Conservation (phyloP, 2,113 vertebrate genomes). For the Marmota monax region DNA sequence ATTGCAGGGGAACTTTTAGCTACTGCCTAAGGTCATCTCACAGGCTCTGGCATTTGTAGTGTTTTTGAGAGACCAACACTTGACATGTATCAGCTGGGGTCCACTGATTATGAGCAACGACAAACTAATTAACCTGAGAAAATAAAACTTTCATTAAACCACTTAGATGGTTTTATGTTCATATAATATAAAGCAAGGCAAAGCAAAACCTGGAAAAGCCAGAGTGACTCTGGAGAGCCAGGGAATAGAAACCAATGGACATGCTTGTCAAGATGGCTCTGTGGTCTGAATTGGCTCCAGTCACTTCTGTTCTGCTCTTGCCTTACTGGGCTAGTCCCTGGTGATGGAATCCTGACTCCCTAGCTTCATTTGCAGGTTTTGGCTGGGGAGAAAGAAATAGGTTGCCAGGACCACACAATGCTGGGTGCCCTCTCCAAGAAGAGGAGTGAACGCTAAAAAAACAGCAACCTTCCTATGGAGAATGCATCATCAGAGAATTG, state of each 20-base stretch:
- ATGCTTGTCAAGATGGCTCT: too few species aligned
- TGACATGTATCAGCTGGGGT: neutral
- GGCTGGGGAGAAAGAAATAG: neutral
- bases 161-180: neutral
- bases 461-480: neutral
- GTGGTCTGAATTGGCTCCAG: neutral
- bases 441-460: neutral
- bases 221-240: neutral
- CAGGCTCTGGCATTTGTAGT: neutral
- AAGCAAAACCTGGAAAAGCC: neutral
- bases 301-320: neutral
- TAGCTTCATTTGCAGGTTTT: neutral
- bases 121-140: neutral
- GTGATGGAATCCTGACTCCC: neutral
- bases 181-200: neutral
- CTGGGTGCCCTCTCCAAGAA: neutral
- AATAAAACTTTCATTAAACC: neutral
- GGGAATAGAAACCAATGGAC: neutral
- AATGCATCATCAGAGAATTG: neutral
- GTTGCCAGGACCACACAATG: neutral
- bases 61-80: neutral
- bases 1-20: neutral
- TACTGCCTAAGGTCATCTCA: neutral
- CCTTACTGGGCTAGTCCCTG: neutral
- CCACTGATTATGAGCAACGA: neutral